phyloP scores from a whole-genome alignment of 2,797 vertebrate genomes.

The Rhincodon typus region DNA sequence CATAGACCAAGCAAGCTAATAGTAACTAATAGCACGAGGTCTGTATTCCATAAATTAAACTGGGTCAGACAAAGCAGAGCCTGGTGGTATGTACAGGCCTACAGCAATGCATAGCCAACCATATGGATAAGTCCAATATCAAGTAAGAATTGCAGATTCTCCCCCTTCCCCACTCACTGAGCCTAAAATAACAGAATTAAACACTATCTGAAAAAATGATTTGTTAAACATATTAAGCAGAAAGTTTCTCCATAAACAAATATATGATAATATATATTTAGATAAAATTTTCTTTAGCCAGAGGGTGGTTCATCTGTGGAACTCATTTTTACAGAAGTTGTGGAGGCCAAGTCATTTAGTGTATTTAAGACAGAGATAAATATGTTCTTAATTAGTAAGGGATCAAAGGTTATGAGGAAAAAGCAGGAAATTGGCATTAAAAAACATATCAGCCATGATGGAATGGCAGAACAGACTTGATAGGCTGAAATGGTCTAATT shows the following conservation, averaged over 20 bases:
- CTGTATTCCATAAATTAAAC: background rate
- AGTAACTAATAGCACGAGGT: background rate
- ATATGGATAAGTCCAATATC: background rate
- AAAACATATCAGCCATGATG: no score
- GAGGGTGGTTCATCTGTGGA: no score
- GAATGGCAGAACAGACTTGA: no score
- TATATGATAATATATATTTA: background rate
- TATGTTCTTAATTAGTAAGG: no score
- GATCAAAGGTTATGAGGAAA: no score
- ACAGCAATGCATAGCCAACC: background rate
- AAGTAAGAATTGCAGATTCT: background rate
- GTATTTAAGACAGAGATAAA: no score
- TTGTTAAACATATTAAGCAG: background rate
- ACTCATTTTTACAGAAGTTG: no score
- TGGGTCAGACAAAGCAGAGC: background rate
- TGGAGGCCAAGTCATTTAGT: no score
- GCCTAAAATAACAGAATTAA: slow-evolving; percentile 17
- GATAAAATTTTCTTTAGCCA: background rate
- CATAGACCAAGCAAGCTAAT: background rate
- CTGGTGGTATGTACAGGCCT: background rate
- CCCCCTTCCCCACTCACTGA: background rate
- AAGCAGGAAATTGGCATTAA: no score
- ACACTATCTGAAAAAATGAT: background rate
- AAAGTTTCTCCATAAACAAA: background rate
- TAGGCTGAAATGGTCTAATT: no score